These are phyloP conservation scores for Griposia aprilina DNA, from an alignment of 2,888 invertebrate species.

Conservation along the genomic window DNA sequence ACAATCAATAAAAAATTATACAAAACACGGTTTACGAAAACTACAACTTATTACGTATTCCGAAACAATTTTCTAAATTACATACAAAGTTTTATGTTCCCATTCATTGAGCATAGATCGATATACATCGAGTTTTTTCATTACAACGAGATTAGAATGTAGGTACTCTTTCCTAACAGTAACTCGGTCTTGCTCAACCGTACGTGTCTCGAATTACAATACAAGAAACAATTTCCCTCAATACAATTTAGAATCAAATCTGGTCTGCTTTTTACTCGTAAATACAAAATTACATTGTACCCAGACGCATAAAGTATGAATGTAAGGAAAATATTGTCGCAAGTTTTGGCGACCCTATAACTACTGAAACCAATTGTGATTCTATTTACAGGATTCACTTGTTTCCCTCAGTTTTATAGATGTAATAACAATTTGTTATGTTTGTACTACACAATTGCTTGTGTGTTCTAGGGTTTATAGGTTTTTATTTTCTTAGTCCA, in stretches of 20 bases:
- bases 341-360: constrained; percentile 48
- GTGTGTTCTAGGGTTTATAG: constrained; percentile 27
- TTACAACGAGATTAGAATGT: constrained; percentile 50
- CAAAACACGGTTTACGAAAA: neutral
- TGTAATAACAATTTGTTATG: constrained; percentile 54
- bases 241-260: constrained; percentile 66
- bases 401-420: constrained; percentile 50
- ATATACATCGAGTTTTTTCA: constrained; percentile 40
- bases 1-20: neutral
- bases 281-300: constrained; percentile 61
- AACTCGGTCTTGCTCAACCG: constrained; percentile 42
- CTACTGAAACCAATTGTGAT: constrained; percentile 39
- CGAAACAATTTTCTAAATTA: constrained; percentile 36
- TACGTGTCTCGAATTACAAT: constrained; percentile 57
- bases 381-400: constrained; percentile 58
- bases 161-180: constrained; percentile 33
- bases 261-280: constrained; percentile 59
- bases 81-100: constrained; percentile 13
- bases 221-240: constrained; percentile 55
- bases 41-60: constrained; percentile 11
- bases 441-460: constrained; percentile 31
- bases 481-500: constrained; percentile 24
- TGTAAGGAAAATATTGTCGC: constrained; percentile 49
- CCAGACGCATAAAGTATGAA: constrained; percentile 51
- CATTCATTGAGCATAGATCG: constrained; percentile 26